These are phyloP conservation scores for Halichoerus grypus DNA, from an alignment of 2,113 vertebrate genomes.

Conservation along the genomic window DNA sequence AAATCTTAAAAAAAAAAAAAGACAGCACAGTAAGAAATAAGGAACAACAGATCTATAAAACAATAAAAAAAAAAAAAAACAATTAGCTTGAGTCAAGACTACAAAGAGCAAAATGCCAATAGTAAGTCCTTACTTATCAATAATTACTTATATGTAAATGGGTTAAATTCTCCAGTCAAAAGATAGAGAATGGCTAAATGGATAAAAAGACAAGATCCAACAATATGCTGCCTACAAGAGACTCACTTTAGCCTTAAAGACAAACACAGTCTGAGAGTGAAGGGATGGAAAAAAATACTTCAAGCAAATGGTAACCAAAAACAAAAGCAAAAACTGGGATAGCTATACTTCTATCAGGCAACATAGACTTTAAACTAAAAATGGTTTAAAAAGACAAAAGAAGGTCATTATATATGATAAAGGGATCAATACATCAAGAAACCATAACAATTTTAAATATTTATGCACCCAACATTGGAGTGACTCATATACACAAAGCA, in stretches of 20 bases:
- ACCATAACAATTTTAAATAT: background rate
- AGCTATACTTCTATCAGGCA: background rate
- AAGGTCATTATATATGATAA: background rate
- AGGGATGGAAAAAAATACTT: background rate
- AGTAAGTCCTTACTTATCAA: background rate
- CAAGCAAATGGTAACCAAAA: background rate
- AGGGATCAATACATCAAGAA: background rate
- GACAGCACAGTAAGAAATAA: background rate
- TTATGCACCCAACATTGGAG: background rate
- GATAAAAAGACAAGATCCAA: background rate
- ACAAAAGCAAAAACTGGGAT: background rate
- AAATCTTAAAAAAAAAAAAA: too few species aligned
- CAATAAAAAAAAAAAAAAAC: background rate
- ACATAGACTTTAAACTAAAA: background rate
- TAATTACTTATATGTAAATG: background rate
- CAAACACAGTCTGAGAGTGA: background rate
- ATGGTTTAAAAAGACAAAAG: background rate
- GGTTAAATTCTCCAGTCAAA: constrained; percentile 10
- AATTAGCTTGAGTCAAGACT: too few species aligned
- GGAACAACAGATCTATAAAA: background rate
- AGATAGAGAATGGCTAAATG: background rate
- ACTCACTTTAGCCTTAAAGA: background rate
- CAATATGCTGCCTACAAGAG: background rate
- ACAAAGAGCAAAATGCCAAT: background rate
- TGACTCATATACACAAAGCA: background rate